Evolutionary conservation across 2,113 vertebrate genomes (phyloP).

Genomic region (Tachysurus vachellii): DNA sequence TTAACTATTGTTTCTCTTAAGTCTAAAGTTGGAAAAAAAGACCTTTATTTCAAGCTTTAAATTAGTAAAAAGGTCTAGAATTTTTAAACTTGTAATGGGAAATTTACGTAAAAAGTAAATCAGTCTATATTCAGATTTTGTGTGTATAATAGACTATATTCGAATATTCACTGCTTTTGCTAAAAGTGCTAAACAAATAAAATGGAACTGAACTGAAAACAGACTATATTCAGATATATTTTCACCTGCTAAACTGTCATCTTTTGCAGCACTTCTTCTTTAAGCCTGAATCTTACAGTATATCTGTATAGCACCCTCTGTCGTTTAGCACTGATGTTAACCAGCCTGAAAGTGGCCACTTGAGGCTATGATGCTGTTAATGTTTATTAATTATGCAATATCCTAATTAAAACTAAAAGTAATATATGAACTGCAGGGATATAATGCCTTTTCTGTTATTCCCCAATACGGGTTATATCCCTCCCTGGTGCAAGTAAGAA

Average conservation of each 20-base stretch:
- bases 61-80: background rate
- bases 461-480: background rate
- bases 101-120: background rate
- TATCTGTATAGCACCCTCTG: conserved; percentile 44
- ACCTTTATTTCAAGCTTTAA: background rate
- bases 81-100: background rate
- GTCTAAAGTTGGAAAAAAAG: background rate
- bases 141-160: background rate
- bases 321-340: conserved; percentile 5
- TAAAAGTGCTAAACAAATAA: too few relatives aligned
- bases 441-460: background rate
- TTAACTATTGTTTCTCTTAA: too few relatives aligned
- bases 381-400: background rate
- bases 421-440: background rate
- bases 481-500: background rate
- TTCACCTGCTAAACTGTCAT: background rate
- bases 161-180: background rate
- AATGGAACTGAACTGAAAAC: too few relatives aligned
- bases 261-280: conserved; percentile 25
- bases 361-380: background rate
- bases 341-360: background rate
- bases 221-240: background rate
- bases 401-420: background rate
- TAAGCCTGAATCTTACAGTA: background rate
- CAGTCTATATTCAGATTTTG: background rate